Evolutionary conservation across 2,888 invertebrate species (phyloP).

Genomic region (Pemphredon lugubris): DNA sequence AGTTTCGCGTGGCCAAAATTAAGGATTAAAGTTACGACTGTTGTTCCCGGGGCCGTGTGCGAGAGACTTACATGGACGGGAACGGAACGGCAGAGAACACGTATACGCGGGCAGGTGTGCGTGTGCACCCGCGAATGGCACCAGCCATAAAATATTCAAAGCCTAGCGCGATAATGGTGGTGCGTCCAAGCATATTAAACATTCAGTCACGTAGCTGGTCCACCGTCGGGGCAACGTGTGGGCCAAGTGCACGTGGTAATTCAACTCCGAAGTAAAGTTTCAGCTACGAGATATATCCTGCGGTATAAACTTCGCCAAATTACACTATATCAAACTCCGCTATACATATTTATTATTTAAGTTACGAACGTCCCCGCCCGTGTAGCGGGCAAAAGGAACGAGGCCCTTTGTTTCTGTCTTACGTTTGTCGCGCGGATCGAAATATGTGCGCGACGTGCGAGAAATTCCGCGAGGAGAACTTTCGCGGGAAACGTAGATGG

Average conservation of each 20-base stretch:
- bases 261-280: constrained; percentile 63
- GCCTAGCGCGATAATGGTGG: constrained; percentile 67
- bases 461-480: no score
- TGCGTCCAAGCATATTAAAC: constrained; percentile 69
- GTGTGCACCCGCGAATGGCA: constrained; percentile 39
- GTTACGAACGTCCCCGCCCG: constrained; percentile 24
- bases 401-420: constrained; percentile 28
- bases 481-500: no score
- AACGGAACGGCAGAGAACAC: no score
- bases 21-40: constrained; percentile 58
- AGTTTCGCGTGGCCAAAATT: constrained; percentile 40
- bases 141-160: constrained; percentile 66
- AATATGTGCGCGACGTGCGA: background rate
- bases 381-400: background rate
- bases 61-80: background rate
- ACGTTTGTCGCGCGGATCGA: constrained; percentile 6
- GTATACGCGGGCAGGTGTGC: background rate
- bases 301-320: constrained; percentile 59
- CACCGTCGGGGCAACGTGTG: constrained; percentile 38
- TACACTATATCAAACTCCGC: constrained; percentile 51
- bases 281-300: constrained; percentile 46
- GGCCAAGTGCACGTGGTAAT: constrained; percentile 58
- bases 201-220: constrained; percentile 64
- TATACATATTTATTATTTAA: constrained; percentile 58
- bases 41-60: background rate